Evolutionary conservation across 2,113 vertebrate genomes (phyloP).

Genomic region (Rhynchopsitta pachyrhyncha): DNA sequence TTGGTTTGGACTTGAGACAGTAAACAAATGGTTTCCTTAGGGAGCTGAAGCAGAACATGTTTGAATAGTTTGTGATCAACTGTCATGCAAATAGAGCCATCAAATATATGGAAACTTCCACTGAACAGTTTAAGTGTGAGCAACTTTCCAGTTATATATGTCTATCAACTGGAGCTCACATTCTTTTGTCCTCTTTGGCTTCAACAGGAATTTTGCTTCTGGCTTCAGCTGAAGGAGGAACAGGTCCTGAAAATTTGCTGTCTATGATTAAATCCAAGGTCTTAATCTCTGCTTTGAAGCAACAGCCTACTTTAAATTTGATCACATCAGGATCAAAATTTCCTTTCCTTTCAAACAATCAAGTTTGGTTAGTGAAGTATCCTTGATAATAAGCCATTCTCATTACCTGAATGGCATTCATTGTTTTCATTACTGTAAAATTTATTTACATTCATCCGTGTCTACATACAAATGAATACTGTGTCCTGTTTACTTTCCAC

Average conservation of each 20-base stretch:
- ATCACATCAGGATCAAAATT: conserved; percentile 43
- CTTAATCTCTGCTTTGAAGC: conserved; percentile 25
- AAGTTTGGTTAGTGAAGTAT: neutral
- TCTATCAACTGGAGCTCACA: neutral
- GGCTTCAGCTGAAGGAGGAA: neutral
- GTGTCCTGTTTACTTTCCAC: neutral
- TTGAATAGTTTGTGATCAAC: neutral
- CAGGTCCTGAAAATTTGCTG: neutral
- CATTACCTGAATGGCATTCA: neutral
- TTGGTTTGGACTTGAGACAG: neutral
- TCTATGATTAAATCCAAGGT: neutral
- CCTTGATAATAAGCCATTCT: neutral
- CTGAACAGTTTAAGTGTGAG: neutral
- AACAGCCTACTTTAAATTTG: neutral
- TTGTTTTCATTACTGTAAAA: neutral
- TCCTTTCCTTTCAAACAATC: conserved; percentile 23
- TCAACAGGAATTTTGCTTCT: neutral
- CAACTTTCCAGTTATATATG: neutral
- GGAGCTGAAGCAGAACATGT: neutral
- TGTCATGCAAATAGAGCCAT: neutral
- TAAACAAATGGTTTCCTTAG: neutral
- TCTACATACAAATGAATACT: neutral
- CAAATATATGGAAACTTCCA: neutral
- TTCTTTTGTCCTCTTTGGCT: neutral
- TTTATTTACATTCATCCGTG: neutral